Percentiles rank a stretch among this genome's conserved stretches.
These are phyloP conservation scores for Montipora sp. DNA, from an alignment of 64 coral and sea anemone species.

Conservation along the genomic window DNA sequence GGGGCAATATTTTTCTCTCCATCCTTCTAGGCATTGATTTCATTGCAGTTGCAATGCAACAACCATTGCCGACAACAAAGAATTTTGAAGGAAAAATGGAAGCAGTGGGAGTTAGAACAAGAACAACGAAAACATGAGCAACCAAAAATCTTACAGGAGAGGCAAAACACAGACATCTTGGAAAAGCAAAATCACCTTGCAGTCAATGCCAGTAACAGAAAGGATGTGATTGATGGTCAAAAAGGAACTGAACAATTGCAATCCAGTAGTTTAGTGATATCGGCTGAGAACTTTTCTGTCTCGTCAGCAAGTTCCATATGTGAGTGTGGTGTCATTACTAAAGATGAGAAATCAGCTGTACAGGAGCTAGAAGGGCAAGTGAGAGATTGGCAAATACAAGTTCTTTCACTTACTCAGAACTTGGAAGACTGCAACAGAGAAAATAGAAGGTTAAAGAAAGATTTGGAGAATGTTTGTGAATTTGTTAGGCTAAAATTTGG, in stretches of 20 bases:
- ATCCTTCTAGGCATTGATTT: conserved; percentile 77
- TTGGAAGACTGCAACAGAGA: conserved; percentile 94
- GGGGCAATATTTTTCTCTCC: not conserved
- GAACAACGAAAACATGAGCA: conserved; percentile 48
- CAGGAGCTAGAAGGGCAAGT: conserved; percentile 67
- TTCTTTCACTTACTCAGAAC: conserved; percentile 82
- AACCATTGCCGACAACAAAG: conserved; percentile 82
- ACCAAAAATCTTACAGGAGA: not conserved
- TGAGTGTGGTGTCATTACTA: conserved; percentile 55
- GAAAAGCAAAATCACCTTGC: not conserved
- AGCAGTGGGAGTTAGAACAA: conserved; percentile 61
- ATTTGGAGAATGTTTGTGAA: conserved; percentile 59
- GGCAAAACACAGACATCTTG: conserved; percentile 47
- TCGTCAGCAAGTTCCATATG: conserved; percentile 79
- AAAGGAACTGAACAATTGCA: conserved; percentile 23
- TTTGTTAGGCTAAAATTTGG: conserved; percentile 69
- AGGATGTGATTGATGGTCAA: conserved; percentile 53
- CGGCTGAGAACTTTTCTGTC: conserved; percentile 90
- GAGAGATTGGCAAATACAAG: conserved; percentile 91
- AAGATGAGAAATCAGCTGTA: conserved; percentile 60
- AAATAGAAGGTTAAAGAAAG: conserved; percentile 84
- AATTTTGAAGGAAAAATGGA: conserved; percentile 91
- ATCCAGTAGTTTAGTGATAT: conserved; percentile 82
- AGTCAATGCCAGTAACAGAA: not conserved
- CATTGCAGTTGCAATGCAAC: conserved; percentile 91